Evolutionary conservation across 2,888 invertebrate species (phyloP), one percentile per base, ranked within the genome.

Genomic region (Harpalus rubripes): DNA sequence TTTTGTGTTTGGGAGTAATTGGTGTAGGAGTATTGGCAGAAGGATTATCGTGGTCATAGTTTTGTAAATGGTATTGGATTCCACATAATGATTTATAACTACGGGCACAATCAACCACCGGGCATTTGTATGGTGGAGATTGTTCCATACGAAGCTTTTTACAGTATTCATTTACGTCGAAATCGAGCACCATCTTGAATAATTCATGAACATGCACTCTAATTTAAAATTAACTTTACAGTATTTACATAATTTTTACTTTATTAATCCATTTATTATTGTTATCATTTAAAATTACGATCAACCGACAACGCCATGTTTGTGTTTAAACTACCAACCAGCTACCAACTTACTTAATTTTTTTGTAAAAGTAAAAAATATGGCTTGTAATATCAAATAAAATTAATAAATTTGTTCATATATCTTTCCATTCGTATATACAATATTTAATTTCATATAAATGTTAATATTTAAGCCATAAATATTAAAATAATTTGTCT

Each of bases 71-170:
- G 90, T 96, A 96, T 89, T 97, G 96, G 87, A 98, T 93, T 0
- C 97, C 97, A 88, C 95, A 95, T 86, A 96, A 94, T 86, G 96
- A 96, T 91, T 97, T 97, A 91, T 97, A 98, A 22, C 95, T 95
- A 90, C 96, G 95, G 87, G 95, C 96, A 92, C 98, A 98, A 89
- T 96, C 95, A 88, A 95, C 95, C 81, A 97, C 93, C 7, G 98
- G 98, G 89, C 98, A 98, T 88, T 95, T 94, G 91, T 96, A 97
- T 79, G 97, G 97, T 81, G 97, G 97, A 1, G 94, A 94, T 89
- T 96, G 96, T 89, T 95, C 96, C 87, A 95, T 95, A 85, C 95
- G 93, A 87, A 97, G 93, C 92, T 96, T 96, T 90, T 95, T 95
- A 90, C 96, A 96, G 92, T 96, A 97, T 90, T 96, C 96, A 88